Conservation (phyloP, 2,888 invertebrate species). For the Harpagoxenus sublaevis region DNA sequence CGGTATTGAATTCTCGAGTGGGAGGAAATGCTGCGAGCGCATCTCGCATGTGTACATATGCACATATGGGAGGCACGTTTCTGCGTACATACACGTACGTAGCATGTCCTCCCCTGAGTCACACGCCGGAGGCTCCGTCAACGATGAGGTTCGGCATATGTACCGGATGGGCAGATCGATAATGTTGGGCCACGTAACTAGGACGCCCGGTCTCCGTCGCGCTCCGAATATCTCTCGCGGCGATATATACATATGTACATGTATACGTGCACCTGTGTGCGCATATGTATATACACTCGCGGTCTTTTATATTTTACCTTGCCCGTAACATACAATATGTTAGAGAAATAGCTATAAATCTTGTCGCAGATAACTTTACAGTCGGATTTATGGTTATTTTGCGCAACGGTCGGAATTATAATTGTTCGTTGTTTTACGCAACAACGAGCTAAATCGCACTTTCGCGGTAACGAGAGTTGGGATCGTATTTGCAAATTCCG, state of each 20-base stretch:
- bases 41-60: conserved; percentile 26
- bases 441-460: background rate
- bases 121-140: conserved; percentile 39
- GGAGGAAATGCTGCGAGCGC: conserved; percentile 22
- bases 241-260: conserved; percentile 19
- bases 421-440: conserved; percentile 24
- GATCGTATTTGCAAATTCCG: background rate
- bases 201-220: conserved; percentile 45
- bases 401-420: conserved; percentile 9
- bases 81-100: background rate
- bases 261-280: background rate
- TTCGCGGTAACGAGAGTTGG: background rate
- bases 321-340: conserved; percentile 3
- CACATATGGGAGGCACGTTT: conserved; percentile 24
- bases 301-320: conserved; percentile 17
- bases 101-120: conserved; percentile 31
- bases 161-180: conserved; percentile 65
- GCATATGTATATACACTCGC: background rate
- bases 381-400: conserved; percentile 30
- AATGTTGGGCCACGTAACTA: conserved; percentile 67
- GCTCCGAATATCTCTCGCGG: conserved; percentile 24
- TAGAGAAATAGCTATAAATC: conserved; percentile 30
- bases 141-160: conserved; percentile 56
- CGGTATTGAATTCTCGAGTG: conserved; percentile 52
- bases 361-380: conserved; percentile 7